These are phyloP conservation scores for Uria lomvia DNA, from an alignment of 2,113 vertebrate species.

Conservation along the genomic window DNA sequence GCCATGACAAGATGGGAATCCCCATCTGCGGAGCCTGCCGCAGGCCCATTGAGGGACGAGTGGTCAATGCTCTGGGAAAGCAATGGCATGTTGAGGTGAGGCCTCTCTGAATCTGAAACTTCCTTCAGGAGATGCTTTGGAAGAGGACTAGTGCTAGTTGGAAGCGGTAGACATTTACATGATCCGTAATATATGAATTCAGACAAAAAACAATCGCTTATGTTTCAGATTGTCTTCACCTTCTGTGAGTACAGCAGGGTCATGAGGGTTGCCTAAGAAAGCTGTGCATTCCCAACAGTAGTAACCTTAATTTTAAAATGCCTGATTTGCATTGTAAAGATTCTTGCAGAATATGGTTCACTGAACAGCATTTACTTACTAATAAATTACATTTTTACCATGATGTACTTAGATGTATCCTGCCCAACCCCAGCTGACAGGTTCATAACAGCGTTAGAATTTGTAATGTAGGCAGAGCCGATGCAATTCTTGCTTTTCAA, in stretches of 20 bases:
- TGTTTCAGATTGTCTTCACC: not conserved
- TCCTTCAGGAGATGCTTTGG: not conserved
- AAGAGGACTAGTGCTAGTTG: not conserved
- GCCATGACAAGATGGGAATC: constrained; percentile 80
- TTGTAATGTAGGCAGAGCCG: not conserved
- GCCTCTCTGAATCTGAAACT: not conserved
- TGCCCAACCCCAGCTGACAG: not conserved
- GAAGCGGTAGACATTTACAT: not conserved
- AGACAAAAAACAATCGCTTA: not conserved
- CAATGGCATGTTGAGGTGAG: constrained; percentile 81
- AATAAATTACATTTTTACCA: not conserved
- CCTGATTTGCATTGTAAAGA: not conserved
- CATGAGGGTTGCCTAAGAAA: not conserved
- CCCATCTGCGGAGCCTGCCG: constrained; percentile 80
- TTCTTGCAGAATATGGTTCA: not conserved
- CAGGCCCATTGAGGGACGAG: constrained; percentile 75
- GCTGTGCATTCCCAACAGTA: not conserved
- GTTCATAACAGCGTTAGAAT: not conserved
- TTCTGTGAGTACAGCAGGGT: not conserved
- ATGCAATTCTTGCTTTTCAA: not conserved
- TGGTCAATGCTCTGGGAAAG: constrained; percentile 78
- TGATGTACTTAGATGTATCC: not conserved
- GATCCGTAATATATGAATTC: not conserved
- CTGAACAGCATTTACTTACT: not conserved
- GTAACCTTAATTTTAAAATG: not conserved